Base-by-base conservation (phyloP, 2,113 vertebrate genomes). In the Egretta garzetta region DNA sequence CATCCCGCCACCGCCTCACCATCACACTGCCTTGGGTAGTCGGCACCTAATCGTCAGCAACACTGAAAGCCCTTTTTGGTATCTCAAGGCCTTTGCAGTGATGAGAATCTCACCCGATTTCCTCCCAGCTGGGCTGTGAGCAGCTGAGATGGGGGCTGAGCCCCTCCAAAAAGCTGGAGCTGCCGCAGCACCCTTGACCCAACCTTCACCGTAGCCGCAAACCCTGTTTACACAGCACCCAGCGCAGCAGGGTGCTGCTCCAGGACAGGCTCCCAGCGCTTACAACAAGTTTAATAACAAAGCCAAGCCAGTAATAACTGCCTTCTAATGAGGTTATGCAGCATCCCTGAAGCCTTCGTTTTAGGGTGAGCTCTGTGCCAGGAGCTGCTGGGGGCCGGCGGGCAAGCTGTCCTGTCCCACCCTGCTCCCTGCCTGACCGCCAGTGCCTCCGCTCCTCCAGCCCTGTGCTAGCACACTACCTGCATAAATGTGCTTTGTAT, bases 71-170 rank as follows among this genome's bases (percentile, higher is more conserved):
- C 39, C 75, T 94, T 94, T 92, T 77, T 3, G 8, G 74, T 73
- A 90, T 92, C 90, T 96, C 88, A 53, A 96, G 92, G 92, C 72
- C 84, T 81, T 60, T 74, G 73, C 80, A 84, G 82, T 12, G 86
- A 95, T 95, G 90, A 97, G 94, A 95, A 90, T 75, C 88, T 95
- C 85, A 86, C 80, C 41, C 13, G 1, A 86, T 89, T 91, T 41
- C 30, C 49, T 91, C 39, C 30, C 32, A 84, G 68, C 41, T 75
- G 75, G 60, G 64, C 72, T 62, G 16, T 8, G 41, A 82, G 35
- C 19, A 64, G 59, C 35, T 0, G 12, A 75, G n/a, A 20, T 6
- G 15, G 68, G 68, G 68, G 17, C 86, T 62, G 45, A 90, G 33
- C 1, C 2, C 35, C 62, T 80, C 24, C 53, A 32, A 80, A 80